Base-by-base conservation (phyloP, 2,113 vertebrate genomes). In the Ochotona princeps region DNA sequence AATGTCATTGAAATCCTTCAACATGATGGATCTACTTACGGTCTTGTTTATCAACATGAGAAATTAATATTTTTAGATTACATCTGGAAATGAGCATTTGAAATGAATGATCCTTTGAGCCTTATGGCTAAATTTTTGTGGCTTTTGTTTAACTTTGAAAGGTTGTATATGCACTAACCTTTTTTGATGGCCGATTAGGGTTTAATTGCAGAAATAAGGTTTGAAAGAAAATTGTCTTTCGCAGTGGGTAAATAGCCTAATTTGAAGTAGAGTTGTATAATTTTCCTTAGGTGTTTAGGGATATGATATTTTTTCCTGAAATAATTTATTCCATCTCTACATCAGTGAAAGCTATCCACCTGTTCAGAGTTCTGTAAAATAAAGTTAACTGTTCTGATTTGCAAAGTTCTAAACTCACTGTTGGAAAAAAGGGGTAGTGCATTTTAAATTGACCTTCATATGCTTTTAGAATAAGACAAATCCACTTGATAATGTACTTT, bases 401-500 rank as follows among this genome's bases (percentile, higher is more conserved):
- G 94, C 91, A 95, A 2, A 96, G 95, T 95, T 90, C 75, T 76
- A 93, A 97, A 82, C 79, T 96, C 51, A 92, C 38, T 94, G 15
- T 84, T 91, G 89, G 93, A 94, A 83, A 83, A 96, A 95, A 69
- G 67, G 90, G 97, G 92, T 97, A 87, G 97, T 98, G 98, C 98
- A 97, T 98, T 98, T 98, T 98, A 97, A 97, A 97, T 90, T 87
- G 94, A 96, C 96, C 96, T 96, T 98, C 84, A 94, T 97, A 95
- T 95, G 97, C 98, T 98, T 98, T 98, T 98, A 97, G 97, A 97
- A 88, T 95, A 93, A 85, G 93, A 97, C 96, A 94, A 90, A 97
- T 98, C 97, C 97, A 96, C 95, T 97, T 97, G 97, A 98, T 98
- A 97, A 98, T 97, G 97, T 98, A 97, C 97, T 98, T 97, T 97